Evolutionary conservation across 2,888 invertebrate species (phyloP).

Genomic region (Meiosimyza decipiens): DNA sequence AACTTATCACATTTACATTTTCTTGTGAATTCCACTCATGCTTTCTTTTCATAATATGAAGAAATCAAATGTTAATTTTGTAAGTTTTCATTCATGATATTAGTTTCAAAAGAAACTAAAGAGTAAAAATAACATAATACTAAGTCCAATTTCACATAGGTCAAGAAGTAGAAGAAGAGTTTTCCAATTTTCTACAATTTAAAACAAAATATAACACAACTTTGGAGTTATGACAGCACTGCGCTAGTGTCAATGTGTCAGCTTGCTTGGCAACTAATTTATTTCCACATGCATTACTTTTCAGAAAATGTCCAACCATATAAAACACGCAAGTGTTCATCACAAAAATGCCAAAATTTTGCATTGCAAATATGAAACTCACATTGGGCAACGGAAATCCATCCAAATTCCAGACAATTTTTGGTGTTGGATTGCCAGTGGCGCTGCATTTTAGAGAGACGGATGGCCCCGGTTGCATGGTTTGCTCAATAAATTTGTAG

Average conservation of each 20-base stretch:
- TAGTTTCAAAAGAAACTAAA: too few species aligned
- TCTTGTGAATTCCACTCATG: too few species aligned
- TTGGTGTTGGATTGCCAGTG: conserved; percentile 81
- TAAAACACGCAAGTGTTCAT: neutral
- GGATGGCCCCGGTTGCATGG: conserved; percentile 80
- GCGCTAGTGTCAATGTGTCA: neutral
- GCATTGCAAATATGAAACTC: conserved; percentile 44
- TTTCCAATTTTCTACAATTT: too few species aligned
- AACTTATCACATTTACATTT: too few species aligned
- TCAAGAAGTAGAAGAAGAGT: too few species aligned
- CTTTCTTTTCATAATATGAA: too few species aligned
- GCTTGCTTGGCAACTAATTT: neutral
- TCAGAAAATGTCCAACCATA: conserved; percentile 6
- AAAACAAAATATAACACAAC: neutral
- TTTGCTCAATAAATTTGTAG: conserved; percentile 82
- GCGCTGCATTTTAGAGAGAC: conserved; percentile 82
- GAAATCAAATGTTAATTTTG: too few species aligned
- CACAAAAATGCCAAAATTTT: conserved; percentile 52
- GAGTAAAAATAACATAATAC: too few species aligned
- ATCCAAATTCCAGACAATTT: conserved; percentile 80
- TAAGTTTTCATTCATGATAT: too few species aligned
- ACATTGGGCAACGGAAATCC: conserved; percentile 76
- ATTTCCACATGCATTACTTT: neutral
- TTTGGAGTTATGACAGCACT: neutral
- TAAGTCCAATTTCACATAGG: too few species aligned